phyloP scores from a whole-genome alignment of 1,140 invertebrate genomes.

The Drosophila arawakana region DNA sequence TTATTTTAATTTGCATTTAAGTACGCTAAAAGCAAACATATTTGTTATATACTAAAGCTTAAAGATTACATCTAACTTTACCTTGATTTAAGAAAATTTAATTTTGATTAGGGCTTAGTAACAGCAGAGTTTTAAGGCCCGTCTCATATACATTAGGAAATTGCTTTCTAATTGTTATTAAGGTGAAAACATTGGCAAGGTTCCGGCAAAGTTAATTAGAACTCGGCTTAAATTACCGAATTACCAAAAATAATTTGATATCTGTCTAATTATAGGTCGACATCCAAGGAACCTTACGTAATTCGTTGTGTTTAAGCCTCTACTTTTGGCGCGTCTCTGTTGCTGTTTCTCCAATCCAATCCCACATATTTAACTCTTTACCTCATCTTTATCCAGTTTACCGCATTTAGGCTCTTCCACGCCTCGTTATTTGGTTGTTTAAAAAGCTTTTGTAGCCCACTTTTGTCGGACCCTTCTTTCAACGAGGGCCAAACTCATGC shows the following conservation, averaged over 20 bases:
- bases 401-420: constrained; percentile 45
- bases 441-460: constrained; percentile 63
- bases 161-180: constrained; percentile 6
- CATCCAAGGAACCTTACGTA: neutral
- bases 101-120: no score
- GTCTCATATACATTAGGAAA: neutral
- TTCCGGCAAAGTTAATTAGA: constrained; percentile 11
- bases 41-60: no score
- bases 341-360: neutral
- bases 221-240: constrained; percentile 6
- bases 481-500: constrained; percentile 49
- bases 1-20: no score
- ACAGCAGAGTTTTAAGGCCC: no score
- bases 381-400: constrained; percentile 15
- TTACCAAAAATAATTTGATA: constrained; percentile 9
- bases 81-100: neutral
- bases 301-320: neutral
- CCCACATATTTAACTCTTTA: constrained; percentile 18
- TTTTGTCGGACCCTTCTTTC: constrained; percentile 45
- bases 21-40: no score
- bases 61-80: no score
- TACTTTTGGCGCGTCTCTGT: no score
- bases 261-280: constrained; percentile 10
- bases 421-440: constrained; percentile 32
- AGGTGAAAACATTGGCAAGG: neutral